These are phyloP conservation scores for Chrysotoxum bicinctum DNA, from an alignment of 2,888 invertebrate genomes.

Conservation along the genomic window DNA sequence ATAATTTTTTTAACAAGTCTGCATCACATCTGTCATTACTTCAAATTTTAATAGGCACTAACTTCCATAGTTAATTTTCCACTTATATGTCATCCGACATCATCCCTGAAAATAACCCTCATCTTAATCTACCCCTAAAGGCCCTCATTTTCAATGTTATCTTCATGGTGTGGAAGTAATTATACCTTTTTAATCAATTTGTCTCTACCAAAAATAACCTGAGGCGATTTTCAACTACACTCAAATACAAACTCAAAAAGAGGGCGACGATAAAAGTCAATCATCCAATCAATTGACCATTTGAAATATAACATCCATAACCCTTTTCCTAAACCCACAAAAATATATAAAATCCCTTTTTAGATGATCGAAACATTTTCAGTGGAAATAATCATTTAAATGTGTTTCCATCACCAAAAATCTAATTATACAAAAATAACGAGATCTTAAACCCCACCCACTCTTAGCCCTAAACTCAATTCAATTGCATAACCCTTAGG, in stretches of 20 bases:
- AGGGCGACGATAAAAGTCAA: background rate
- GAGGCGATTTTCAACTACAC: constrained; percentile 34
- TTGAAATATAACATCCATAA: constrained; percentile 43
- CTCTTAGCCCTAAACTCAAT: constrained; percentile 4
- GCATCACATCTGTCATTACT: too few relatives aligned
- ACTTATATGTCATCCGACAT: background rate
- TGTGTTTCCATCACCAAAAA: constrained; percentile 22
- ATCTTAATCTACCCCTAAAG: background rate
- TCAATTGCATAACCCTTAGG: constrained; percentile 1
- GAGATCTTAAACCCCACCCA: constrained; percentile 19
- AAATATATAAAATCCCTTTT: constrained; percentile 1
- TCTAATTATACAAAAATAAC: constrained; percentile 43
- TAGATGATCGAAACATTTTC: constrained; percentile 28
- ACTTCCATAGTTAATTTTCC: background rate
- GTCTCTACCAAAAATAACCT: constrained; percentile 60
- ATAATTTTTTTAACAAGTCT: too few relatives aligned
- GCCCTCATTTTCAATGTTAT: background rate
- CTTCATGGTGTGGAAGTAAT: constrained; percentile 20
- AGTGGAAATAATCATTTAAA: constrained; percentile 52
- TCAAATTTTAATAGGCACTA: background rate
- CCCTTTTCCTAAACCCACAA: background rate
- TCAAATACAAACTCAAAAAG: background rate
- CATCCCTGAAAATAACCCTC: background rate
- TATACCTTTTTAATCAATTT: constrained; percentile 56
- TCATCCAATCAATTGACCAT: constrained; percentile 48